A percentile compares a stretch with the other conserved stretches of the same genome.
These are phyloP conservation scores for Cotesia congregata DNA, from an alignment of 2,888 invertebrate genomes.

Conservation along the genomic window DNA sequence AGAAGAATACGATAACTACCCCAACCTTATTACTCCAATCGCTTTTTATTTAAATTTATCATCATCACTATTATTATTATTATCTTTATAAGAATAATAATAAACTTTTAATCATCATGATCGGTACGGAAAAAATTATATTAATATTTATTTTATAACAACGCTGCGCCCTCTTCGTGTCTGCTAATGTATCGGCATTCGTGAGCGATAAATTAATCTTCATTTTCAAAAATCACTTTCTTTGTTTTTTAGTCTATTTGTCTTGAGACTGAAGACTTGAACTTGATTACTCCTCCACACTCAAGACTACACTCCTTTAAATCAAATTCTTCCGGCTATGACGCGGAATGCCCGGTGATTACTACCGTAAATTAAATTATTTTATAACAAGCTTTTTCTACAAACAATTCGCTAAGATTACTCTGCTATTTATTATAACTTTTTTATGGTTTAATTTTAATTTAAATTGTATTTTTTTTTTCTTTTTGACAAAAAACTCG, in stretches of 20 bases:
- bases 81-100: background rate
- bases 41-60: background rate
- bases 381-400: constrained; percentile 47
- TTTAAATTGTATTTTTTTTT: too few relatives aligned
- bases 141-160: constrained; percentile 34
- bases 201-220: constrained; percentile 57
- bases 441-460: too few relatives aligned
- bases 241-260: constrained; percentile 10
- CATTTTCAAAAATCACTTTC: constrained; percentile 6
- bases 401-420: constrained; percentile 41
- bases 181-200: constrained; percentile 62
- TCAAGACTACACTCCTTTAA: constrained; percentile 21
- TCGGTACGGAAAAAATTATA: background rate
- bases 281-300: constrained; percentile 2
- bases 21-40: constrained; percentile 25
- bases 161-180: constrained; percentile 57
- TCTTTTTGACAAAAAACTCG: too few relatives aligned
- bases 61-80: background rate
- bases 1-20: constrained; percentile 36
- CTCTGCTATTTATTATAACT: constrained; percentile 13
- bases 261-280: constrained; percentile 12
- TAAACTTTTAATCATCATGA: too few relatives aligned
- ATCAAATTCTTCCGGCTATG: constrained; percentile 30
- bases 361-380: constrained; percentile 57
- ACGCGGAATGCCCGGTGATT: constrained; percentile 50